Base-by-base conservation (phyloP, 2,888 invertebrate genomes). In the Drosophila stalkeri region DNA sequence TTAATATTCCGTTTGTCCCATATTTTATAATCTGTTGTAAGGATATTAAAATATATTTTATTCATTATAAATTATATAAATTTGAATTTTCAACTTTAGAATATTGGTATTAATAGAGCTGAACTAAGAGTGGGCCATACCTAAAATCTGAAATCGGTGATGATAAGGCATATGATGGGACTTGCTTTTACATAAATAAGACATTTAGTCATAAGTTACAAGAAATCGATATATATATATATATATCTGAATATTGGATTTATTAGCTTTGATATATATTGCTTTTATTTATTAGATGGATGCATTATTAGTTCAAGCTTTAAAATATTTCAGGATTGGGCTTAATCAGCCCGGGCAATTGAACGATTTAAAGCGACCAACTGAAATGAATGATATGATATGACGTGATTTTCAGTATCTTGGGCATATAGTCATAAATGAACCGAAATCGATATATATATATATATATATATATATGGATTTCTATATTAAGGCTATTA, bases 1-100 rank as follows among this genome's bases (percentile, higher is more conserved):
- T 41, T 27, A 31, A 31, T 56, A 41, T 31, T 56, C 9, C 41
- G 54, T 55, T 55, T 55, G 39, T 5, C 55, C 27, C 18, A 41
- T 56, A 41, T 27, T 39, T 56, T 31, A 18, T 56, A 56, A 56
- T 43, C 55, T 56, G 55, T 56, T 56, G 41, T 41, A 18, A 41
- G 8, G 41, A 54, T 54, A 56, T 56, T 31, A 8, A 56, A 56
- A 43, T 56, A 31, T 41, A 56, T 18, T 18, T 41, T 56, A 41
- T 56, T 56, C 55, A 41, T 31, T 18, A 31, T 9, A 41, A 16
- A 16, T 12, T 12, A 39, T 7, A 16, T 6, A 31, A n/a, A 41
- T 41, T n/a, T 27, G 27, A 27, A 27, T 27, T 27, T 27, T 27
- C 5, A 6, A 6, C 6, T 27, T 6, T 39, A 37, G 14, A 14